Evolutionary conservation across 2,113 vertebrate genomes (phyloP), one percentile per base, ranked within the genome.

Genomic region (Rhadina sibilatrix): DNA sequence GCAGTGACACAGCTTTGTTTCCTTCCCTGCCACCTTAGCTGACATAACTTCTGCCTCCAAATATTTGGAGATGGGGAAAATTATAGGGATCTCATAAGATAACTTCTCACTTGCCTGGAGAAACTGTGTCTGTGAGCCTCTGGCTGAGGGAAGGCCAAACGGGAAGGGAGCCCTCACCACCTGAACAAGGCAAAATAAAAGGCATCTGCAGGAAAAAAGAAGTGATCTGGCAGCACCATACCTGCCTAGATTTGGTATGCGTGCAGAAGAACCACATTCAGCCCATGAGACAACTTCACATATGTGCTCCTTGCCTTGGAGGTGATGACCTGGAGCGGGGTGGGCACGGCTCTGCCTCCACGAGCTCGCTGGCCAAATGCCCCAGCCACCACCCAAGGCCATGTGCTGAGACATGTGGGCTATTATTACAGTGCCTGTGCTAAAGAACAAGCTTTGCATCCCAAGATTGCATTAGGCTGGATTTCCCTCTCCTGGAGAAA

Each of bases 311-410:
- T 84, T 2, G 4, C 46, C 68, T 69, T 37, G 60, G 46, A 90
- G 54, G 21, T 1, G 4, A 30, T 18, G 46, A 33, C 49, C 23
- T 33, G 38, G 33, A 17, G n/a, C 1, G 0, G 50, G 25, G 17
- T 77, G n/a, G 54, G 18, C 49, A 72, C 0, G 1, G 49, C 17
- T 84, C 27, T 78, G 53, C 49, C 47, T 35, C 47, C 72, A 28
- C 10, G 30, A 66, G 7, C 33, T 68, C 0, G 0, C n/a, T 2
- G 5, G 7, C 63, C 52, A 44, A 68, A 52, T 0, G 0, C 10
- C 50, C 27, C 64, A 74, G 59, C 9, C 53, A 35, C 53, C 40
- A 20, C 3, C 2, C 59, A 52, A 56, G 30, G 40, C 54, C 54
- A 60, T 21, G 33, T 42, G 35, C 66, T 68, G 20, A 35, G 35